These are phyloP conservation scores for Hylomyscus alleni DNA, from an alignment of 2,797 vertebrate genomes.

Conservation along the genomic window DNA sequence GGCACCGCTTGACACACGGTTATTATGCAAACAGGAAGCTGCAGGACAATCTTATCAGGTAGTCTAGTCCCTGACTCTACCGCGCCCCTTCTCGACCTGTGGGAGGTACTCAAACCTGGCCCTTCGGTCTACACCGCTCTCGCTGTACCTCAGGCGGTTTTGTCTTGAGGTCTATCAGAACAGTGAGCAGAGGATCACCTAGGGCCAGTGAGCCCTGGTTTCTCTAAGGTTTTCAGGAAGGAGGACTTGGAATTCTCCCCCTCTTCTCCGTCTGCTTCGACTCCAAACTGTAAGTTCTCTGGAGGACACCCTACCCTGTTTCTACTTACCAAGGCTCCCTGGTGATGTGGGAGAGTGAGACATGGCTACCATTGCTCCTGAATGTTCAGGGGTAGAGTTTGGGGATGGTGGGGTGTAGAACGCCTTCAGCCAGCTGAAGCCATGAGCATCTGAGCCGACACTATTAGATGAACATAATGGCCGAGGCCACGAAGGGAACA, in stretches of 20 bases:
- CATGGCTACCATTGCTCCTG: background rate
- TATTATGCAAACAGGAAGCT: background rate
- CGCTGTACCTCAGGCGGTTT: constrained; percentile 28
- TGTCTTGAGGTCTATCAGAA: background rate
- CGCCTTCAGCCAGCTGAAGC: background rate
- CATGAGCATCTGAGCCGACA: background rate
- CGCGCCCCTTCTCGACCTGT: background rate
- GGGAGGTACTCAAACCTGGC: background rate
- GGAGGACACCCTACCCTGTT: background rate
- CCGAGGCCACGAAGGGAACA: background rate
- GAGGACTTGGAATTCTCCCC: background rate
- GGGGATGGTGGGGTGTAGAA: background rate
- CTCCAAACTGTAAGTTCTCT: background rate
- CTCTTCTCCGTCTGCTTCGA: background rate
- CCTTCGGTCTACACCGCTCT: background rate
- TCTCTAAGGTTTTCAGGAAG: constrained; percentile 16
- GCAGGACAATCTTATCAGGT: background rate
- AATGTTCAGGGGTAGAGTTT: background rate
- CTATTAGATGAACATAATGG: background rate
- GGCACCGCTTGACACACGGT: background rate
- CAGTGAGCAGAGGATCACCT: background rate
- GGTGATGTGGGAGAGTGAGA: background rate
- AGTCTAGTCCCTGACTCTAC: background rate
- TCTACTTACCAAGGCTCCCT: background rate
- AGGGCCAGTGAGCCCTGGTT: background rate